Percentiles rank a stretch among this genome's conserved stretches.
These are phyloP conservation scores for Phrynocephalus versicolor DNA, from an alignment of 2,113 vertebrate genomes.

Conservation along the genomic window DNA sequence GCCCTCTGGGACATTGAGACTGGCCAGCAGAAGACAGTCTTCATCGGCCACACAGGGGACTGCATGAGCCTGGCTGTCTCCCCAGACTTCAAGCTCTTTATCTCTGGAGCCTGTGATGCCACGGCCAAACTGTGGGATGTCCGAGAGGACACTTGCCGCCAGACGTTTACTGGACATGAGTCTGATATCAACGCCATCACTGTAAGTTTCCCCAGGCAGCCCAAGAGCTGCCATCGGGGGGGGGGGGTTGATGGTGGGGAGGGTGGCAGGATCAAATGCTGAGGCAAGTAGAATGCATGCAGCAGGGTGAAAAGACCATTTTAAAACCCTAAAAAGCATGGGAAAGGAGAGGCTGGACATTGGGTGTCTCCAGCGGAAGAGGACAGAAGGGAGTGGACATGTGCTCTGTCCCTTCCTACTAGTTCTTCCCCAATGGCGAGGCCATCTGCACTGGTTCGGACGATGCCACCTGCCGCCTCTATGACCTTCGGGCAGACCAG, in stretches of 20 bases:
- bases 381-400: background rate
- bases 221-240: background rate
- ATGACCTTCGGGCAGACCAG: constrained; percentile 94
- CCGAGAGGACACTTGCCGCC: constrained; percentile 88
- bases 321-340: fast-evolving
- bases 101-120: constrained; percentile 95
- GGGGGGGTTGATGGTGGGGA: background rate
- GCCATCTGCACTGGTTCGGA: constrained; percentile 95
- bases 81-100: constrained; percentile 92
- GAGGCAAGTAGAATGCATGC: background rate
- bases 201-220: constrained; percentile 70
- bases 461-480: constrained; percentile 91
- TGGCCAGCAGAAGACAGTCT: constrained; percentile 90
- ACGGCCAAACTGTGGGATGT: constrained; percentile 98
- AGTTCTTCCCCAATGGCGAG: constrained; percentile 96
- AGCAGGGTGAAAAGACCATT: fast-evolving
- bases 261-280: background rate
- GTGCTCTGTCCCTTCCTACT: background rate
- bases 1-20: constrained; percentile 98
- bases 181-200: constrained; percentile 96
- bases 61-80: constrained; percentile 95
- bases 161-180: constrained; percentile 94
- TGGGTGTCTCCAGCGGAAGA: background rate
- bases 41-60: constrained; percentile 92
- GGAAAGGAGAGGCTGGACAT: background rate